Base-by-base conservation (phyloP, 2,113 vertebrate genomes). In the Micronycteris hirsuta region DNA sequence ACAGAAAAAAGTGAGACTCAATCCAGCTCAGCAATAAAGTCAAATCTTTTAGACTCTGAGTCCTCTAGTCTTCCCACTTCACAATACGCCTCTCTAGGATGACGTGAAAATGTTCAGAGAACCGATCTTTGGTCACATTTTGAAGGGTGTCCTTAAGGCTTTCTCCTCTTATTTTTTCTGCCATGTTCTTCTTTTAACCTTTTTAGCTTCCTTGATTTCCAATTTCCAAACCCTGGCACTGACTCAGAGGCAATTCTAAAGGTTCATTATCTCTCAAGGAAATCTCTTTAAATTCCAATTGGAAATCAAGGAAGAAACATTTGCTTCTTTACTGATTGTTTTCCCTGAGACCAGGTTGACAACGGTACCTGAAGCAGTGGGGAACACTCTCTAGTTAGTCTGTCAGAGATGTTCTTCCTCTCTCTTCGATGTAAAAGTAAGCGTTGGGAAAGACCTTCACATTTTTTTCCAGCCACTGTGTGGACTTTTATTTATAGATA, bases 321-420 rank as follows among this genome's bases (percentile, higher is more conserved):
- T 33, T n/a, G 2, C 1, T 74, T 65, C 36, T 97, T 90, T 31
- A 19, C 20, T 63, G 28, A 33, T 82, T 80, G 47, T 38, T 80
- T 68, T 52, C 49, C 13, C 41, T 22, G 0, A 61, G 19, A 68
- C 9, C 11, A 45, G 61, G 10, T 68, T 82, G n/a, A 70, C 92
- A 33, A 70, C 3, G 45, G 24, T 1, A 12, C 20, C 9, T 49
- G 24, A 77, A 52, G 45, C 4, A 33, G 15, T 33, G 5, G 0
- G 68, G 7, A 11, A 26, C 10, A 45, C 11, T 41, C 33, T 54
- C 2, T 15, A 14, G 7, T 4, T 56, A 2, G 0, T 17, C 47
- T 52, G 1, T 24, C 8, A 85, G 74, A 73, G 38, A 33, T 52
- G 15, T 17, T 17, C 1, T 38, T 41, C 4, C 5, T 56, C 6